These are phyloP conservation scores for Chelonia mydas DNA, from an alignment of 2,797 vertebrate species.

Conservation along the genomic window DNA sequence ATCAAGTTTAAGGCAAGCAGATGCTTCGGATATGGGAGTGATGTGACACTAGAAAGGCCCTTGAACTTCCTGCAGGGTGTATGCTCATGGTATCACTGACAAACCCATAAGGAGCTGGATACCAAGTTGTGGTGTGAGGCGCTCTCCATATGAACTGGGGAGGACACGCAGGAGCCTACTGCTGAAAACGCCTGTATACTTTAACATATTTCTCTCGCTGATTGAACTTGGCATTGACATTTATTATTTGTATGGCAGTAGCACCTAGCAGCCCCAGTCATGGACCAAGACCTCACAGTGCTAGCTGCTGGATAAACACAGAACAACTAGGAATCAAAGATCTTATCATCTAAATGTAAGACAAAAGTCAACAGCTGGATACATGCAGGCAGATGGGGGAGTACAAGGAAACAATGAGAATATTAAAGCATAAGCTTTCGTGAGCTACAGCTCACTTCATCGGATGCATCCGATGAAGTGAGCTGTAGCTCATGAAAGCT, in stretches of 20 bases:
- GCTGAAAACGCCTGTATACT: not conserved
- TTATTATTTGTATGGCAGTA: not conserved
- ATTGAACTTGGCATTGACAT: not conserved
- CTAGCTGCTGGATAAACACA: not conserved
- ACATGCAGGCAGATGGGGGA: not conserved
- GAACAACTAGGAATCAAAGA: not conserved
- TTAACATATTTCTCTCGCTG: not conserved
- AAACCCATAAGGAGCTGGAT: not conserved
- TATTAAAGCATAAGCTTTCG: no score
- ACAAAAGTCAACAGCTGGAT: not conserved
- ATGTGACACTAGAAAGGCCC: slow-evolving; percentile 57
- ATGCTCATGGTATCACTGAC: not conserved
- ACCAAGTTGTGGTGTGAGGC: not conserved
- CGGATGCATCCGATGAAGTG: no score
- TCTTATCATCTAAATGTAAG: not conserved
- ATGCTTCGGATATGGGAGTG: slow-evolving; percentile 46
- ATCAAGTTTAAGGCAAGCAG: slow-evolving; percentile 67
- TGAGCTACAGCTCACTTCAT: no score
- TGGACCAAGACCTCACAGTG: not conserved
- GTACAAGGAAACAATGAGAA: not conserved
- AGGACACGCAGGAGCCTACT: not conserved
- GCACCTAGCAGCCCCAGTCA: not conserved
- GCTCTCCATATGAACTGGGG: not conserved
- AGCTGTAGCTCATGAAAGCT: no score
- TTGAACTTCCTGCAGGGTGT: slow-evolving; percentile 56